Percentiles rank a stretch among this genome's conserved stretches.
Conservation (phyloP, 1,140 invertebrate genomes). For the Diuraphis noxia region DNA sequence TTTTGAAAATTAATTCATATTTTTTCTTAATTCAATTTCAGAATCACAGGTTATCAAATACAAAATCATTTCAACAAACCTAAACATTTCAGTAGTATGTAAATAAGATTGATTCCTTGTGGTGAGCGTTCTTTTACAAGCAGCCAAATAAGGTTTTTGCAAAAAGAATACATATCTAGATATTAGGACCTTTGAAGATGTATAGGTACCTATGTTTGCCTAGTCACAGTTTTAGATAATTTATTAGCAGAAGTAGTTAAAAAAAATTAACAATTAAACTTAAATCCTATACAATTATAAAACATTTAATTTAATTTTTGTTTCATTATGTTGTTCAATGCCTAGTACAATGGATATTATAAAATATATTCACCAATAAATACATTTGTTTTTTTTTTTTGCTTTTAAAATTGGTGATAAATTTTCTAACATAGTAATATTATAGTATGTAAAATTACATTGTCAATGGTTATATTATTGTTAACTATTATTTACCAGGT, state of each 20-base stretch:
- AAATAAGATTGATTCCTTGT: slow-evolving; percentile 33
- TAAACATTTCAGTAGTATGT: slow-evolving; percentile 36
- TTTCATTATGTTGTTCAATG: slow-evolving; percentile 37
- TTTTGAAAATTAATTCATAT: slow-evolving; percentile 4
- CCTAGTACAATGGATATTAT: slow-evolving; percentile 19
- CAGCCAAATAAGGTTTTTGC: slow-evolving; percentile 27
- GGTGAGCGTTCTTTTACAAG: slow-evolving; percentile 25
- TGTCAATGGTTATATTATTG: slow-evolving; percentile 43
- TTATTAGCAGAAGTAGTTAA: not conserved
- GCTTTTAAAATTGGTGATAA: slow-evolving; percentile 19
- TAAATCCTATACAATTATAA: not conserved
- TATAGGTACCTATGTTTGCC: slow-evolving; percentile 46
- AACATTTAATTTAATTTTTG: slow-evolving; percentile 22
- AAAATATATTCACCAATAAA: slow-evolving; percentile 9
- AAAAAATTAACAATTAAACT: slow-evolving; percentile 19
- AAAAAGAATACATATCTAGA: slow-evolving; percentile 49
- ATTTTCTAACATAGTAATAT: slow-evolving; percentile 30
- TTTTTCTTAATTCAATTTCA: slow-evolving; percentile 34
- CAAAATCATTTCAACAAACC: slow-evolving; percentile 43
- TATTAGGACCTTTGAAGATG: slow-evolving; percentile 11
- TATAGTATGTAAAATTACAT: slow-evolving; percentile 20
- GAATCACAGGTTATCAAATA: slow-evolving; percentile 16
- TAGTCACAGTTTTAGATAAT: slow-evolving; percentile 43
- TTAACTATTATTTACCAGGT: slow-evolving; percentile 42
- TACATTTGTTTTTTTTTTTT: slow-evolving; percentile 8